Conservation (phyloP, 2,113 vertebrate genomes). For the Plectropomus leopardus region DNA sequence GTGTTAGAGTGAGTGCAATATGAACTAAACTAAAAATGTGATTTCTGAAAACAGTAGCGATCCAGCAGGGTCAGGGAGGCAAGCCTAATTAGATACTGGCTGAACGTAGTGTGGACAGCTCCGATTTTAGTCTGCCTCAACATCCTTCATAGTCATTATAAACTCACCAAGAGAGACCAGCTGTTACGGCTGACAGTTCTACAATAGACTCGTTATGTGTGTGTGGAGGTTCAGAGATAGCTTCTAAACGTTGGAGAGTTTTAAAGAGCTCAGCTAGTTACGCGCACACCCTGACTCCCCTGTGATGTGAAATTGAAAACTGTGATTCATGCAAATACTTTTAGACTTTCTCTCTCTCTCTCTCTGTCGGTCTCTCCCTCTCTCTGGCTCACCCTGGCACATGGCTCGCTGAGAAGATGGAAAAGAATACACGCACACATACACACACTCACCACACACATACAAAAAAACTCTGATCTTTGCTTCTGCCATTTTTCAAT, state of each 20-base stretch:
- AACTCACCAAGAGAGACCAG: conserved; percentile 59
- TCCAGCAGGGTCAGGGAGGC: conserved; percentile 36
- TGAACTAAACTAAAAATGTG: conserved; percentile 10
- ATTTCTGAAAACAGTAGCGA: conserved; percentile 25
- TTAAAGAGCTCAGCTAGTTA: conserved; percentile 50
- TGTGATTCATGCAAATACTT: conserved; percentile 59
- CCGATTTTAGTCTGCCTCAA: conserved; percentile 43
- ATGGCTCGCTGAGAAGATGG: conserved; percentile 41
- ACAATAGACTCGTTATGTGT: conserved; percentile 39
- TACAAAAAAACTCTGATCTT: conserved; percentile 30
- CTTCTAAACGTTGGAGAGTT: conserved; percentile 47
- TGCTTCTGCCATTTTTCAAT: conserved; percentile 47
- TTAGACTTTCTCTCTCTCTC: conserved; percentile 24
- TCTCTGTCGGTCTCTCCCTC: background rate
- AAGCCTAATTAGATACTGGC: conserved; percentile 62
- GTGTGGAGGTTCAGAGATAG: conserved; percentile 35
- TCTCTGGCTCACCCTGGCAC: conserved; percentile 2
- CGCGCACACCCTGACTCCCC: conserved; percentile 26
- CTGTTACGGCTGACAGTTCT: conserved; percentile 51
- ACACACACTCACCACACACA: background rate
- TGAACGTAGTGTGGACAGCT: conserved; percentile 40
- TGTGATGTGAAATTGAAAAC: conserved; percentile 67
- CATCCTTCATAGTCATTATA: conserved; percentile 71
- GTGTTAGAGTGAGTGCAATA: conserved; percentile 3
- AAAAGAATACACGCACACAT: conserved; percentile 33